Conservation (phyloP, 2,888 invertebrate species). For the Pyrochroa serraticornis region DNA sequence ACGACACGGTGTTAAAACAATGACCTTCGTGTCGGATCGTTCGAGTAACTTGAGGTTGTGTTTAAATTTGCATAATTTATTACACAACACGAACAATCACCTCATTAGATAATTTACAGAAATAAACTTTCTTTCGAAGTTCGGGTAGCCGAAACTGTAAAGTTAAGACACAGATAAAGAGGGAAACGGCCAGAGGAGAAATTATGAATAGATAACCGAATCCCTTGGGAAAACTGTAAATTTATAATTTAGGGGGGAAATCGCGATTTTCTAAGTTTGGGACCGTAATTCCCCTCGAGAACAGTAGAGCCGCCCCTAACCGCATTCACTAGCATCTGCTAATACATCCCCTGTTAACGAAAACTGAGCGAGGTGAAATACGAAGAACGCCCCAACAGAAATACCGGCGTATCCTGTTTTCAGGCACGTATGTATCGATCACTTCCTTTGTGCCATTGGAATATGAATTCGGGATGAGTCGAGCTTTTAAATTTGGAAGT, state of each 20-base stretch:
- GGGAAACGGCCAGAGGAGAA: constrained; percentile 1
- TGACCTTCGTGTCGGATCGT: constrained; percentile 2
- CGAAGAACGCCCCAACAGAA: constrained; percentile 16
- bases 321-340: constrained; percentile 33
- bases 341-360: constrained; percentile 34
- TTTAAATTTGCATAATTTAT: constrained; percentile 22
- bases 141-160: neutral
- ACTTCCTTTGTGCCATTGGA: constrained; percentile 14
- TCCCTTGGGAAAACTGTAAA: constrained; percentile 17
- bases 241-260: constrained; percentile 32
- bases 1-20: too few species aligned
- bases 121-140: constrained; percentile 18
- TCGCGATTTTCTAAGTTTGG: constrained; percentile 32
- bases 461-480: constrained; percentile 3
- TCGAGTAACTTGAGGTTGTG: constrained; percentile 16
- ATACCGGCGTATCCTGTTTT: constrained; percentile 16
- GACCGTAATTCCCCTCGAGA: constrained; percentile 30
- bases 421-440: constrained; percentile 18
- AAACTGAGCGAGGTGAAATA: constrained; percentile 29
- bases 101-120: constrained; percentile 15
- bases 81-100: constrained; percentile 23
- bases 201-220: constrained; percentile 14
- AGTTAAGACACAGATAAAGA: constrained; percentile 9
- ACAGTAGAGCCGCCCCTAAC: constrained; percentile 30
- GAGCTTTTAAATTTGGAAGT: too few species aligned